Evolutionary conservation across 2,888 invertebrate species (phyloP).

Genomic region (Pachliopta kotzebuea): DNA sequence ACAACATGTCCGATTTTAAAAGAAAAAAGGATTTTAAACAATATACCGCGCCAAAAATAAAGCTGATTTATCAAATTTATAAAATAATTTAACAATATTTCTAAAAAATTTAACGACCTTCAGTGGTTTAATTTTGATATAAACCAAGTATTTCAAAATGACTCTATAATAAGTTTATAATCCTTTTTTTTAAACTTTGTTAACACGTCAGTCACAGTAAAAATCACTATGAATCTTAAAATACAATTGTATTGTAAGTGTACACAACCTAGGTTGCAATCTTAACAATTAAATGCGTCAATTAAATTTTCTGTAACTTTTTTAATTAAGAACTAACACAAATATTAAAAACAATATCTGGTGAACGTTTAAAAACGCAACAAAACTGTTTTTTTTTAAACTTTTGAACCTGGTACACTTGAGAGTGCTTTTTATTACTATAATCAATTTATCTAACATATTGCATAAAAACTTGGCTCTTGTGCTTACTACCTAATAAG

Average conservation of each 20-base stretch:
- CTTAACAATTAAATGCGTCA: not conserved
- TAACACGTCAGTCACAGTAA: not conserved
- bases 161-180: not conserved
- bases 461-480: not conserved
- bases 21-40: slow-evolving; percentile 2
- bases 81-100: not conserved
- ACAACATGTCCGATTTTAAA: not conserved
- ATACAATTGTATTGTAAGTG: not conserved
- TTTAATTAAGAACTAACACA: too few species aligned
- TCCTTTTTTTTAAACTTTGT: not conserved
- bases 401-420: too few species aligned
- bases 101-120: not conserved
- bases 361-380: too few species aligned
- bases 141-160: not conserved
- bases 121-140: not conserved
- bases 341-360: too few species aligned
- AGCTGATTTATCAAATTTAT: too few species aligned
- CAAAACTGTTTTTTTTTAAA: too few species aligned
- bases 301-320: not conserved
- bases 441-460: not conserved
- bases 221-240: not conserved
- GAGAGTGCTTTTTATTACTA: slow-evolving; percentile 14
- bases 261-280: not conserved
- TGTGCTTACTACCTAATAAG: not conserved
- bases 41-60: too few species aligned